A percentile compares a stretch with the other conserved stretches of the same genome.
phyloP scores from a whole-genome alignment of 2,888 invertebrate genomes.

The Aethes cnicana region DNA sequence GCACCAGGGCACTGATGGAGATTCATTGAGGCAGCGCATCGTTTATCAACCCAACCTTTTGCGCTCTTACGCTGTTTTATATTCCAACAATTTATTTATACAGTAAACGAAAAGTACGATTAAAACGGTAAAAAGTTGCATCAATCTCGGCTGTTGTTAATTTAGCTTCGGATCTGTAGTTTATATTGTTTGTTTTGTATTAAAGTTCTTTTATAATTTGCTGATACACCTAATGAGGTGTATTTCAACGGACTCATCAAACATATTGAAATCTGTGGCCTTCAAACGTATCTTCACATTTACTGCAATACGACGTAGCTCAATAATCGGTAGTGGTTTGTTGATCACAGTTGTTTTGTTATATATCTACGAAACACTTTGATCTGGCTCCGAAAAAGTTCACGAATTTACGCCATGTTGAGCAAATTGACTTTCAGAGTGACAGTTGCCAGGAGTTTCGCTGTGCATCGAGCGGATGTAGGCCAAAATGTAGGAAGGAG shows the following conservation, averaged over 20 bases:
- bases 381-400: conserved; percentile 60
- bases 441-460: conserved; percentile 56
- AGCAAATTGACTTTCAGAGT: conserved; percentile 73
- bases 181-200: background rate
- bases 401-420: conserved; percentile 59
- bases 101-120: conserved; percentile 20
- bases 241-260: background rate
- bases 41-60: conserved; percentile 69
- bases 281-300: background rate
- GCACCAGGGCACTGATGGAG: conserved; percentile 65
- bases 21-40: conserved; percentile 71
- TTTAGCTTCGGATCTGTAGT: background rate
- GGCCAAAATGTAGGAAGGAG: conserved; percentile 20
- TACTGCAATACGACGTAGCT: background rate
- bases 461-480: conserved; percentile 34
- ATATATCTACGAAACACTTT: conserved; percentile 68
- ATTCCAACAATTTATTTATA: conserved; percentile 32
- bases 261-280: background rate
- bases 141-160: conserved; percentile 15
- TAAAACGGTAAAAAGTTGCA: conserved; percentile 20
- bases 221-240: background rate
- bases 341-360: conserved; percentile 78
- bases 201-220: background rate
- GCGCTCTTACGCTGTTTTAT: conserved; percentile 62
- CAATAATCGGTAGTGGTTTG: conserved; percentile 33